Evolutionary conservation across 2,888 invertebrate species (phyloP).

Genomic region (Dinocampus coccinellae): DNA sequence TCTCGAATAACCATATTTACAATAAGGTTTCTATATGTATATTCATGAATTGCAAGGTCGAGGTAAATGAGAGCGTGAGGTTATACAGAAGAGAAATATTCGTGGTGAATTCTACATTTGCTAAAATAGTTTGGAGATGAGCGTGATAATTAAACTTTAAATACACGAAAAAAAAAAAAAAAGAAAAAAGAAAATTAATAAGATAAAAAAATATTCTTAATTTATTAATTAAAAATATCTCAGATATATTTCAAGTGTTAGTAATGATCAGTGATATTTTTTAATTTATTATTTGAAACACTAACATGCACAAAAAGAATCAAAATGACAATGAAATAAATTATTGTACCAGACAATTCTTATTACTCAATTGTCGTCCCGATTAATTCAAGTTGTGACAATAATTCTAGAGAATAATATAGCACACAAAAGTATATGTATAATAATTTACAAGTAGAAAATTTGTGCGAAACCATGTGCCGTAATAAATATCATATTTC

Average conservation of each 20-base stretch:
- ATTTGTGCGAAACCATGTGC: background rate
- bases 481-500: background rate
- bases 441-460: background rate
- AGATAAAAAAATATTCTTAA: background rate
- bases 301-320: background rate
- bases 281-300: background rate
- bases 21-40: background rate
- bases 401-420: background rate
- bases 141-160: background rate
- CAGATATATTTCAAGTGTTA: background rate
- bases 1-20: constrained; percentile 4
- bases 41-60: constrained; percentile 12
- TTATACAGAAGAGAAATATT: background rate
- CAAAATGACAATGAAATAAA: background rate
- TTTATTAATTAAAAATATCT: background rate
- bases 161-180: background rate
- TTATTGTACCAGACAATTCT: background rate
- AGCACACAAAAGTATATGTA: too few species aligned
- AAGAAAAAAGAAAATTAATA: too few species aligned
- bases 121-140: background rate
- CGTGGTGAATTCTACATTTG: background rate
- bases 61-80: constrained; percentile 1
- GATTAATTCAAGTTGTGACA: background rate
- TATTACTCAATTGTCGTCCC: background rate
- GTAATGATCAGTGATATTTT: background rate